These are phyloP conservation scores for Gallinago jamesoni DNA, from an alignment of 2,113 vertebrate genomes.

Conservation along the genomic window DNA sequence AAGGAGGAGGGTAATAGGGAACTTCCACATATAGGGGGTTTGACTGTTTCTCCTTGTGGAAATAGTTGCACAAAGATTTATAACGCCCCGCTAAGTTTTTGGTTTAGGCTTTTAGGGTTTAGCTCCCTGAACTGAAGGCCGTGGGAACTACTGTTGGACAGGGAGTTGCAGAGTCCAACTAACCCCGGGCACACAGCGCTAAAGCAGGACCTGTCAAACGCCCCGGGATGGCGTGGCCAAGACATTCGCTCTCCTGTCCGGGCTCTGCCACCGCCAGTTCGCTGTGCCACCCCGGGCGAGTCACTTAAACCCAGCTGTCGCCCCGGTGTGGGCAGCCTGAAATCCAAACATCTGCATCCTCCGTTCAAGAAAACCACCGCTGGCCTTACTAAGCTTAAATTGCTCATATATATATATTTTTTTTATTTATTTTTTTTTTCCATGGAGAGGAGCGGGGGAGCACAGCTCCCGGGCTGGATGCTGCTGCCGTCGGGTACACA, in stretches of 20 bases:
- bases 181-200: rapidly evolving
- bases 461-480: rapidly evolving
- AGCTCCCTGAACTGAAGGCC: neutral
- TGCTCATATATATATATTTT: no score
- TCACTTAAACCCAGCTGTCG: rapidly evolving
- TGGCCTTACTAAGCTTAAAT: rapidly evolving
- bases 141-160: rapidly evolving
- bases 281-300: no score
- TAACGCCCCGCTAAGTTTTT: rapidly evolving
- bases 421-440: rapidly evolving
- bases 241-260: neutral
- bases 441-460: neutral
- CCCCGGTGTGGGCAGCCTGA: rapidly evolving
- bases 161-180: neutral
- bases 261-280: neutral
- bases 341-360: rapidly evolving
- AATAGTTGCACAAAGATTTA: rapidly evolving
- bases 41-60: neutral
- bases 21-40: neutral
- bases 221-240: rapidly evolving
- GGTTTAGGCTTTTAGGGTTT: rapidly evolving
- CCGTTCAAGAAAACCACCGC: rapidly evolving
- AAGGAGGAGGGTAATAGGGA: neutral
- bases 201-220: neutral
- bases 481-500: rapidly evolving